Evolutionary conservation across 1,140 invertebrate genomes (phyloP).

Genomic region (Manduca sexta): DNA sequence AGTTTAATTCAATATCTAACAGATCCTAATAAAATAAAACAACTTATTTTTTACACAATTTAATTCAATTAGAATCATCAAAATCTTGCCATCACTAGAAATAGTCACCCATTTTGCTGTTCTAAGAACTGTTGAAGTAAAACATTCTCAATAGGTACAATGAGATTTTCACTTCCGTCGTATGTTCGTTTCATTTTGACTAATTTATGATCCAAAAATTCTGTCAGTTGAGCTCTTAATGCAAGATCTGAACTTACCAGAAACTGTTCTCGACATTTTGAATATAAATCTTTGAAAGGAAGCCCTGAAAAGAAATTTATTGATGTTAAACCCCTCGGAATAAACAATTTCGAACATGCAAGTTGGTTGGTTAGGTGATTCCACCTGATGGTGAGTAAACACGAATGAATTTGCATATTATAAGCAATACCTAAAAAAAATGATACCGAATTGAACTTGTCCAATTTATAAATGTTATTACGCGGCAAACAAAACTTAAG

Average conservation of each 20-base stretch:
- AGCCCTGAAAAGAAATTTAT: slow-evolving; percentile 77
- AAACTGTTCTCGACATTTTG: slow-evolving; percentile 87
- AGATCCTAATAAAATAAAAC: not conserved
- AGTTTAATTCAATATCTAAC: slow-evolving; percentile 33
- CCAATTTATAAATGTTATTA: too few relatives aligned
- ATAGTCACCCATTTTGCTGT: slow-evolving; percentile 48
- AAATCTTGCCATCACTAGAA: not conserved
- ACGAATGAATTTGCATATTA: too few relatives aligned
- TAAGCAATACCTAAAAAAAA: too few relatives aligned
- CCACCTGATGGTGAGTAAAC: too few relatives aligned
- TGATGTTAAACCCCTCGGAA: not conserved
- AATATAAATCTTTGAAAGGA: slow-evolving; percentile 90
- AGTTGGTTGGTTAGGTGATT: too few relatives aligned
- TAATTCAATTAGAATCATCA: too few relatives aligned
- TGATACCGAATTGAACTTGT: too few relatives aligned
- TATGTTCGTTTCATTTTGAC: slow-evolving; percentile 84
- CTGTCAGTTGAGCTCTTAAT: slow-evolving; percentile 89
- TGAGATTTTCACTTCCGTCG: slow-evolving; percentile 87
- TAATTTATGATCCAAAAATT: slow-evolving; percentile 95
- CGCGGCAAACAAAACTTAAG: too few relatives aligned
- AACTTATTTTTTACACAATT: too few relatives aligned
- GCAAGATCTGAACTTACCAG: slow-evolving; percentile 92
- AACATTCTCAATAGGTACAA: slow-evolving; percentile 84
- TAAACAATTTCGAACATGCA: too few relatives aligned
- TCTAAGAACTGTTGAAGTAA: slow-evolving; percentile 87